Evolutionary conservation across 2,113 vertebrate genomes (phyloP), one percentile per base, ranked within the genome.

Genomic region (Cathartes aura): DNA sequence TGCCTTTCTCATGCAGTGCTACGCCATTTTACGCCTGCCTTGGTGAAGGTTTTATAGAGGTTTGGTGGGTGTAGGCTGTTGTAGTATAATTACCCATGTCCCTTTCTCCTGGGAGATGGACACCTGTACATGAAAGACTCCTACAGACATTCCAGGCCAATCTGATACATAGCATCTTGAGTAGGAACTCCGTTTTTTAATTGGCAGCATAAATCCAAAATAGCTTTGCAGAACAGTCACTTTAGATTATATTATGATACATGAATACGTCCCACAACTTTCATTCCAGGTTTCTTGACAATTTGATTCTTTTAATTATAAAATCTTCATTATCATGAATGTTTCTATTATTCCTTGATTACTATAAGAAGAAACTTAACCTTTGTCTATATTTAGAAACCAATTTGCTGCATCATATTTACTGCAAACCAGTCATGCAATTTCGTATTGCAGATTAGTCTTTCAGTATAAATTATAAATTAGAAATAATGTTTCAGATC

Each of bases 351-450:
- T 93, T 95, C 91, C 76, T 95, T 94, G 56, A 75, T 97, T 96
- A 87, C 81, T 94, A 19, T 87, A 89, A 97, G 58, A 96, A 56
- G 56, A 95, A 89, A 93, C 14, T 79, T 87, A 96, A 82, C 84
- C 58, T 91, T 91, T 94, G 60, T 94, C 96, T 97, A 80, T 95
- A 96, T 98, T 98, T 98, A 97, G 97, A 98, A 98, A 81, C 47
- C 82, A 95, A 80, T 96, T 97, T 97, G 72, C 74, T 98, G 73
- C 52, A 90, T 91, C 73, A 22, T 95, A 87, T 96, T 98, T 97
- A 91, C 89, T 97, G 95, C 96, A 98, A 98, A 67, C 90, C 91
- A 98, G 68, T 93, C 82, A 93, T 81, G 85, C 90, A 96, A 91
- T 96, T 97, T 97, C 67, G 70, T 91, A 91, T 86, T 98, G 85